Evolutionary conservation across 2,797 vertebrate species (phyloP).

Genomic region (Siniperca scherzeri): DNA sequence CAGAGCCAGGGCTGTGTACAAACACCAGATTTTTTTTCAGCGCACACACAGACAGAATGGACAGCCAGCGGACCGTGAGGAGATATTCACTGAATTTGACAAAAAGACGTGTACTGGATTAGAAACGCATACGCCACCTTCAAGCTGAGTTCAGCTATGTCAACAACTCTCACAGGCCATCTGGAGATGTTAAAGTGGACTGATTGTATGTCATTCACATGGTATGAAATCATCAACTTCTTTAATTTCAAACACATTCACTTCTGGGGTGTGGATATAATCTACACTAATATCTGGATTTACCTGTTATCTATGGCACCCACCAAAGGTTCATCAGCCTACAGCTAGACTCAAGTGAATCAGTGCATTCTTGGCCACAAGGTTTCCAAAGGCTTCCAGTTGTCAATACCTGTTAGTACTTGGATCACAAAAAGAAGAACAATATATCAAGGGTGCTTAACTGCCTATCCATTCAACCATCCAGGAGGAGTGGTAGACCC

Average conservation of each 20-base stretch:
- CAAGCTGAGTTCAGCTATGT: slow-evolving; percentile 59
- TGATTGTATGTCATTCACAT: slow-evolving; percentile 45
- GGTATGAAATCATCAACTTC: slow-evolving; percentile 49
- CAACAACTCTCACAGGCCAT: slow-evolving; percentile 64
- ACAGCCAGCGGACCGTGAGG: no score
- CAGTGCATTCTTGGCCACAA: not conserved
- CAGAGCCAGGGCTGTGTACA: no score
- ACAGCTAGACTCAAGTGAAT: slow-evolving; percentile 19
- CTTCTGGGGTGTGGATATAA: slow-evolving; percentile 15
- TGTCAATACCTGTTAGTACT: slow-evolving; percentile 40
- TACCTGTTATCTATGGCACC: slow-evolving; percentile 2
- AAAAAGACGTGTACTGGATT: no score
- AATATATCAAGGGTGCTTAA: not conserved
- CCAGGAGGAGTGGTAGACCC: not conserved
- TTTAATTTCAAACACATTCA: slow-evolving; percentile 31
- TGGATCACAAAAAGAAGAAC: slow-evolving; percentile 15
- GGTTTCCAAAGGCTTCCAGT: not conserved
- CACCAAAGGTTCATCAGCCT: slow-evolving; percentile 31
- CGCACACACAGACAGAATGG: no score
- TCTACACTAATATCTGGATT: slow-evolving; percentile 34
- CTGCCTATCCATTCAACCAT: not conserved
- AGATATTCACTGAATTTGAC: no score
- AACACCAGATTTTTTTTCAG: no score
- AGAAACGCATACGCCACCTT: no score
- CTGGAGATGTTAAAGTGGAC: slow-evolving; percentile 56